A percentile compares a stretch with the other conserved stretches of the same genome.
These are phyloP conservation scores for Thalassophryne amazonica DNA, from an alignment of 2,797 vertebrate genomes.

Conservation along the genomic window DNA sequence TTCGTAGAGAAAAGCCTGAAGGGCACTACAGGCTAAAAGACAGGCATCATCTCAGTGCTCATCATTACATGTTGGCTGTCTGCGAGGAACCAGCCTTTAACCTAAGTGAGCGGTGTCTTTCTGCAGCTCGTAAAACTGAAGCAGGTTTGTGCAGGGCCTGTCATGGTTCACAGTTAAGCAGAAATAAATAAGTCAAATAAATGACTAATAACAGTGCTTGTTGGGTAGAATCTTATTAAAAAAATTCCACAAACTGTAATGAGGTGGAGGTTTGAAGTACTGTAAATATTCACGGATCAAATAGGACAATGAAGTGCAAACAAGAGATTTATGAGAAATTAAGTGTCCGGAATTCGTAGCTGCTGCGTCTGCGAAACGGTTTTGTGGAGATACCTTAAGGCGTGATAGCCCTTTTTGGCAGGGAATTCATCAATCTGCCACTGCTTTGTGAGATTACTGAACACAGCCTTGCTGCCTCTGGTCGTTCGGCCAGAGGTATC, in stretches of 20 bases:
- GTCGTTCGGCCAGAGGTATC: conserved; percentile 35
- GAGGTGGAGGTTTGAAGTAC: conserved; percentile 17
- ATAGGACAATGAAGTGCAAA: conserved; percentile 41
- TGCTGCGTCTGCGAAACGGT: conserved; percentile 37
- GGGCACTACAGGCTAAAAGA: conserved; percentile 64
- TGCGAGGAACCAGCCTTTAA: conserved; percentile 25
- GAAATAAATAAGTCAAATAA: conserved; percentile 59
- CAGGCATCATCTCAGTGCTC: conserved; percentile 46
- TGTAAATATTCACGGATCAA: conserved; percentile 16
- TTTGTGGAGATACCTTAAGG: conserved; percentile 62
- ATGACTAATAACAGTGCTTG: conserved; percentile 48
- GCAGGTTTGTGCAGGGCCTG: conserved; percentile 31
- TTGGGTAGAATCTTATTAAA: conserved; percentile 39
- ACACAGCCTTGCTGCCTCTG: conserved; percentile 41
- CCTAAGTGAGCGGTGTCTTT: conserved; percentile 20
- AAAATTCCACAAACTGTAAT: conserved; percentile 25
- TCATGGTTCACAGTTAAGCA: conserved; percentile 59
- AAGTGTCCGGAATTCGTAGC: conserved; percentile 44
- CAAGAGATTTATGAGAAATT: conserved; percentile 26
- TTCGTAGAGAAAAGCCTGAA: conserved; percentile 57
- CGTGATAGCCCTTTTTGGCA: conserved; percentile 63
- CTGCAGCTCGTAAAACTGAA: conserved; percentile 12
- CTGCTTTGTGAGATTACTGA: conserved; percentile 56
- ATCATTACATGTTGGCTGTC: conserved; percentile 29
- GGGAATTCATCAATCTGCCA: conserved; percentile 58